phyloP scores from a whole-genome alignment of 2,113 vertebrate species.

The Motacilla tschutschensis region DNA sequence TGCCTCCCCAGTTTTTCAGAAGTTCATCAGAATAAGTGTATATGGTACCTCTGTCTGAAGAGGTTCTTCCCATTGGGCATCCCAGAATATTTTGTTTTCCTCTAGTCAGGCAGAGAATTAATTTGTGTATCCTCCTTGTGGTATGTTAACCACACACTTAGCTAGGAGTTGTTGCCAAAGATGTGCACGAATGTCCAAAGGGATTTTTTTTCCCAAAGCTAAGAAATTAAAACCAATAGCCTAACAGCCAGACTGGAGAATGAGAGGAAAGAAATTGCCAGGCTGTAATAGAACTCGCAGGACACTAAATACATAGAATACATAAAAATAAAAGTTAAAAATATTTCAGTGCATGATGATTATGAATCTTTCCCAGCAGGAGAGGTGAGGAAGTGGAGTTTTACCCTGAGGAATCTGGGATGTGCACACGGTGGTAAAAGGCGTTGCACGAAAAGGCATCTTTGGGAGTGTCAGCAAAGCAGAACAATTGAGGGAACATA shows the following conservation, averaged over 20 bases:
- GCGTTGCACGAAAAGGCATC: neutral
- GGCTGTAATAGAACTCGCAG: neutral
- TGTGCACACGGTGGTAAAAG: neutral
- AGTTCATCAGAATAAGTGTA: neutral
- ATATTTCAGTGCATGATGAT: neutral
- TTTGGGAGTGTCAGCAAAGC: neutral
- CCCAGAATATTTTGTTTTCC: slow-evolving; percentile 13
- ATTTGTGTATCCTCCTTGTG: neutral
- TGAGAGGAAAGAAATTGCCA: neutral
- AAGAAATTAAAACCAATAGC: neutral
- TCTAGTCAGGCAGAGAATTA: neutral
- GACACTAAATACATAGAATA: neutral
- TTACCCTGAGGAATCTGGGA: slow-evolving; percentile 12
- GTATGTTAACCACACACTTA: neutral
- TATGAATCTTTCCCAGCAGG: neutral
- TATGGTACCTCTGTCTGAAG: neutral
- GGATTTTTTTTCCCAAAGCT: neutral
- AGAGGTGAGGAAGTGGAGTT: slow-evolving; percentile 15
- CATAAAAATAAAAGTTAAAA: neutral
- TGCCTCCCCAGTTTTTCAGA: neutral
- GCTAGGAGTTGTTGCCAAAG: neutral
- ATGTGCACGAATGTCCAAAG: neutral
- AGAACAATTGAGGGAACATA: slow-evolving; percentile 5
- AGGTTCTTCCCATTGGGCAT: neutral
- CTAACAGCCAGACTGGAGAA: neutral